A percentile compares a stretch with the other conserved stretches of the same genome.
These are phyloP conservation scores for Stenoptilia bipunctidactyla DNA, from an alignment of 2,888 invertebrate genomes.

Conservation along the genomic window DNA sequence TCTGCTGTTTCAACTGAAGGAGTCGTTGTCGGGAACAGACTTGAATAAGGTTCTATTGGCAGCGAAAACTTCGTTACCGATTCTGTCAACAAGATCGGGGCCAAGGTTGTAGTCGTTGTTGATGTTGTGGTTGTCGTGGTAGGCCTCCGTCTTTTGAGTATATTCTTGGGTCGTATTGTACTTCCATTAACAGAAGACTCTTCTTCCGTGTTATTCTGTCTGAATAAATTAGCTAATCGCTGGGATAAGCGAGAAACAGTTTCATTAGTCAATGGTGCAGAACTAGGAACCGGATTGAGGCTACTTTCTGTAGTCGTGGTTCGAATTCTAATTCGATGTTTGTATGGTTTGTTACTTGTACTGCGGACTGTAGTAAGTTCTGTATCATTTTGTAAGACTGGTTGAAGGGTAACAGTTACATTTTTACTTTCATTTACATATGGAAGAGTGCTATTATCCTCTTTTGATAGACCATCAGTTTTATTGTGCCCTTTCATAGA, in stretches of 20 bases:
- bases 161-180: conserved; percentile 38
- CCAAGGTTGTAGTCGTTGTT: conserved; percentile 24
- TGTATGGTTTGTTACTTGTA: conserved; percentile 24
- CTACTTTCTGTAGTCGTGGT: conserved; percentile 50
- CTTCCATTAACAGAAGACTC: conserved; percentile 32
- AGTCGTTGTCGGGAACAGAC: conserved; percentile 11
- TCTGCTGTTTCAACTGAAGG: conserved; percentile 23
- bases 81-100: conserved; percentile 17
- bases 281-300: conserved; percentile 23
- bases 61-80: conserved; percentile 5
- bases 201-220: conserved; percentile 26
- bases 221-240: conserved; percentile 34
- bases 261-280: conserved; percentile 19
- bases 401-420: conserved; percentile 14
- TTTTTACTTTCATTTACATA: conserved; percentile 15
- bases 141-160: conserved; percentile 45
- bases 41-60: conserved; percentile 6
- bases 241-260: conserved; percentile 38
- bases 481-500: conserved; percentile 61
- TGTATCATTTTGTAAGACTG: conserved; percentile 29
- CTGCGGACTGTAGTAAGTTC: conserved; percentile 25
- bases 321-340: conserved; percentile 50
- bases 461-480: conserved; percentile 36
- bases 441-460: conserved; percentile 32
- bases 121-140: conserved; percentile 53